Evolutionary conservation across 1,140 invertebrate species (phyloP).

Genomic region (Neuroterus valhalla): DNA sequence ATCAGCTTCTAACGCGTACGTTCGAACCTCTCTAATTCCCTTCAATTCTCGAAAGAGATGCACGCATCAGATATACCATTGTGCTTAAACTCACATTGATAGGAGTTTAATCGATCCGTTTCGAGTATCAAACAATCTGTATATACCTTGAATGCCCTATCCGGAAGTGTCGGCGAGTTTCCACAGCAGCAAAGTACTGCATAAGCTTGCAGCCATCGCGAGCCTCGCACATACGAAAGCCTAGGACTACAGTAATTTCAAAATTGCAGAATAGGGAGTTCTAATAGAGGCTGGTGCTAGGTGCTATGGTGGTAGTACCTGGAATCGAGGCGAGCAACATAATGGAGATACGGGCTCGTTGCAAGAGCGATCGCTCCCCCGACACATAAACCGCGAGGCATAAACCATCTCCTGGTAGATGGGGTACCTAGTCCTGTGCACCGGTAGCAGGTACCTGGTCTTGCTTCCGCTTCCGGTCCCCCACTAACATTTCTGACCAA

Average conservation of each 20-base stretch:
- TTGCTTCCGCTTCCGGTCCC: conserved; percentile 41
- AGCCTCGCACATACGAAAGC: not conserved
- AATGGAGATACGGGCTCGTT: conserved; percentile 28
- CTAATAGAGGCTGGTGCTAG: conserved; percentile 3
- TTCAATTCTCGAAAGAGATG: conserved; percentile 9
- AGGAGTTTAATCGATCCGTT: conserved; percentile 17
- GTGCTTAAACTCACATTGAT: not conserved
- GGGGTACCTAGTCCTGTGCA: conserved; percentile 13
- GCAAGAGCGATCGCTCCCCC: conserved; percentile 36
- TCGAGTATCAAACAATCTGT: not conserved
- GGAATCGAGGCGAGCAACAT: conserved; percentile 32
- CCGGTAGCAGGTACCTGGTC: not conserved
- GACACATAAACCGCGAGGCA: conserved; percentile 39
- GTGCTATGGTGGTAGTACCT: not conserved
- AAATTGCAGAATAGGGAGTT: conserved; percentile 38
- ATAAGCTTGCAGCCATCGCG: not conserved
- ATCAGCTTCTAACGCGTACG: conserved; percentile 26
- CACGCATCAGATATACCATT: conserved; percentile 5
- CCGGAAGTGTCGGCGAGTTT: conserved; percentile 24
- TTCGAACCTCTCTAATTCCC: conserved; percentile 17
- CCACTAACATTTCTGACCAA: not conserved
- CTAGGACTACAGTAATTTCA: conserved; percentile 37
- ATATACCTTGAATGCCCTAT: conserved; percentile 8
- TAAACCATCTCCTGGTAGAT: conserved; percentile 32
- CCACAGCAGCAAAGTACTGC: conserved; percentile 8